Evolutionary conservation across 53 echinoderm and acorn worm genomes (phyloP).

Genomic region (Zoroaster sp.): DNA sequence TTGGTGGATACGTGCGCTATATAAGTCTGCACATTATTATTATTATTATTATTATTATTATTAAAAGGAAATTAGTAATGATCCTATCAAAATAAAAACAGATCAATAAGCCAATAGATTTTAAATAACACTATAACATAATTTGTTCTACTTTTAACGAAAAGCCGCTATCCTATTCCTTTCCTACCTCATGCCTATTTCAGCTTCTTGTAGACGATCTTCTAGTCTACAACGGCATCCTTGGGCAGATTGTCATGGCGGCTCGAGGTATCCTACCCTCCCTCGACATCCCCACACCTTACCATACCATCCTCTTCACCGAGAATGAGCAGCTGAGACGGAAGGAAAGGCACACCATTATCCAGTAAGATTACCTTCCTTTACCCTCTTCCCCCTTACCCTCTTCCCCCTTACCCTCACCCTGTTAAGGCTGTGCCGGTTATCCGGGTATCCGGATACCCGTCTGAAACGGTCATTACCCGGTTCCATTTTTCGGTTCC

Average conservation of each 20-base stretch:
- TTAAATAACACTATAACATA: too few species aligned
- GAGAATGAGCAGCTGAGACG: constrained; percentile 80
- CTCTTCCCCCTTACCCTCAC: not conserved
- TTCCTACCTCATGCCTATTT: not conserved
- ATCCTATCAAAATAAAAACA: too few species aligned
- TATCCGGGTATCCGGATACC: too few species aligned
- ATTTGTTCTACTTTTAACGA: too few species aligned
- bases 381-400: not conserved
- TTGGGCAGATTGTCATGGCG: constrained; percentile 77
- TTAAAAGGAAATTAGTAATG: too few species aligned
- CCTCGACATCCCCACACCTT: constrained; percentile 80
- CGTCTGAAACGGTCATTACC: too few species aligned
- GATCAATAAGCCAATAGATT: too few species aligned
- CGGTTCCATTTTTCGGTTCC: too few species aligned
- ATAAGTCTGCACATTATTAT: too few species aligned
- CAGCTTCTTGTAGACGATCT: constrained; percentile 97
- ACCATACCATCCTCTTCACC: constrained; percentile 97
- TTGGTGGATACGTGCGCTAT: too few species aligned
- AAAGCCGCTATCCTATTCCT: not conserved
- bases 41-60: too few species aligned
- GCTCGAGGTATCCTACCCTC: constrained; percentile 93
- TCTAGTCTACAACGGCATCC: constrained; percentile 93
- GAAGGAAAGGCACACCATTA: constrained; percentile 90
- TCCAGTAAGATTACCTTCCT: constrained; percentile 64
- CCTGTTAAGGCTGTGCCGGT: too few species aligned